Conservation (phyloP, 2,888 invertebrate species). For the Ephialtes manifestator region DNA sequence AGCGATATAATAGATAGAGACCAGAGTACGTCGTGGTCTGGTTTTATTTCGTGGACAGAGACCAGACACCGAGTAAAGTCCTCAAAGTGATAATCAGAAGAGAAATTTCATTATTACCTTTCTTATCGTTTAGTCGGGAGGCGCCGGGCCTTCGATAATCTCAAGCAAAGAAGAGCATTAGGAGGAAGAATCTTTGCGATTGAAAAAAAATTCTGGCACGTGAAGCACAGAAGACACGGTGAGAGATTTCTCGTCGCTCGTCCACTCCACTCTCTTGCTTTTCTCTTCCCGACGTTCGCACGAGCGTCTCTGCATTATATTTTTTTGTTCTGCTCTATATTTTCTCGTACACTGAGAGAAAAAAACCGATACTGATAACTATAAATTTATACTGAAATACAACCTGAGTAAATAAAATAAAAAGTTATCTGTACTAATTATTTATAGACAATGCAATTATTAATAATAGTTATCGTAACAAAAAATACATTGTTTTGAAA, state of each 20-base stretch:
- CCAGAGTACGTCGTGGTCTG: constrained; percentile 50
- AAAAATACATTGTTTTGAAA: too few species aligned
- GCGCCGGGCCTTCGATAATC: constrained; percentile 45
- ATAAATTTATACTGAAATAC: too few species aligned
- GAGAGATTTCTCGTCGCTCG: constrained; percentile 41
- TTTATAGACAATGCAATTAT: too few species aligned
- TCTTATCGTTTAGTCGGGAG: constrained; percentile 53
- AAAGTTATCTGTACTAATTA: too few species aligned
- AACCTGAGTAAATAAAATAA: too few species aligned
- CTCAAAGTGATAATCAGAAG: constrained; percentile 58
- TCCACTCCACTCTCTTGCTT: constrained; percentile 1
- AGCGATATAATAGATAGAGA: constrained; percentile 55
- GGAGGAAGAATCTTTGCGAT: constrained; percentile 26
- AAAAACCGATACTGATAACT: too few species aligned
- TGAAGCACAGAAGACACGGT: constrained; percentile 32
- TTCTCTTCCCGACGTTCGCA: constrained; percentile 13
- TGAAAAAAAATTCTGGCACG: constrained; percentile 45
- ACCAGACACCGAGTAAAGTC: constrained; percentile 54
- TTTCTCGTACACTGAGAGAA: background rate
- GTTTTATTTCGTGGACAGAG: constrained; percentile 57
- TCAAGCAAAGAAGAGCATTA: constrained; percentile 5
- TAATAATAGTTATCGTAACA: too few species aligned
- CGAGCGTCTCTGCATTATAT: constrained; percentile 1
- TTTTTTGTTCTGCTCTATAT: background rate
- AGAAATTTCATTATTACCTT: constrained; percentile 65